phyloP scores from a whole-genome alignment of 2,797 vertebrate genomes.

The Phoebastria nigripes region DNA sequence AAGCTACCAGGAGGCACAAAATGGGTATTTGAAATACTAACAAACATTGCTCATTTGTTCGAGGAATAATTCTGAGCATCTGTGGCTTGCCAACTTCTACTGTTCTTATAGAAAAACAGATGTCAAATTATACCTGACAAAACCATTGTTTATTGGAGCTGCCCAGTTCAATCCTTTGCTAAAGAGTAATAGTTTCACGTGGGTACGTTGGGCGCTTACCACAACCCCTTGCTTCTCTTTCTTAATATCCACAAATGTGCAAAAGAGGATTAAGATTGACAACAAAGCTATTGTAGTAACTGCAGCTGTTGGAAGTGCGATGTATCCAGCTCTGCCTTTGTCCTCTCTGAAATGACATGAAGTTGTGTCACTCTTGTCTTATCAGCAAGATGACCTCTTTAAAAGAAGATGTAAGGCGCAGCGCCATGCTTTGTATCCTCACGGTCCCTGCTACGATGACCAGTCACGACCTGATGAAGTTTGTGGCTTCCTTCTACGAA shows the following conservation, averaged over 20 bases:
- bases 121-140: background rate
- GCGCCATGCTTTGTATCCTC: constrained; percentile 96
- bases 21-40: fast-evolving
- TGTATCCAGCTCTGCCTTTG: background rate
- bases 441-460: constrained; percentile 96
- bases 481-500: constrained; percentile 92
- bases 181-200: too few species aligned
- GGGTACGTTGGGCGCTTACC: fast-evolving
- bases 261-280: background rate
- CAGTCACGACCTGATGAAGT: constrained; percentile 98
- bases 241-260: fast-evolving
- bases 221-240: background rate
- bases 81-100: background rate
- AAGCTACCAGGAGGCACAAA: background rate
- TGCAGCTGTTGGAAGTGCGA: background rate
- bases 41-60: background rate
- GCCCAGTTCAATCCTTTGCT: background rate
- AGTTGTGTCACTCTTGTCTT: constrained; percentile 41
- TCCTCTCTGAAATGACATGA: background rate
- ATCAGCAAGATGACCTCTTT: constrained; percentile 95
- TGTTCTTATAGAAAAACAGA: background rate
- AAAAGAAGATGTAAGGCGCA: constrained; percentile 89
- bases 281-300: background rate
- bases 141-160: background rate
- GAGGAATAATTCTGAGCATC: background rate